A percentile compares a stretch with the other conserved stretches of the same genome.
Conservation (phyloP, 2,113 vertebrate species). For the Rhea americana region DNA sequence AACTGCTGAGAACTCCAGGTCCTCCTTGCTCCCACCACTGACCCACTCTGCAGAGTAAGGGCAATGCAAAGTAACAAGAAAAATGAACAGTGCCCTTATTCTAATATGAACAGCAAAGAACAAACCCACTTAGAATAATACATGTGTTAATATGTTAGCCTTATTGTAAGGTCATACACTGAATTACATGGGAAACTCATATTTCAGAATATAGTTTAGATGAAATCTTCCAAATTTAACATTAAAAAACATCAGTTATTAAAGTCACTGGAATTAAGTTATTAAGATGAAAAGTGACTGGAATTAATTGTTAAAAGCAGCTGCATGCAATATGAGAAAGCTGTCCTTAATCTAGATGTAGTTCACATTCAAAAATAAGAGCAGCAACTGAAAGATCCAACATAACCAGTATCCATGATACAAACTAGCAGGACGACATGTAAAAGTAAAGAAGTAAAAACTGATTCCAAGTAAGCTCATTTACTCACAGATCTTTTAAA, state of each 20-base stretch:
- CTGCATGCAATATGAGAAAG: background rate
- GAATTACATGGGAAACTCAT: background rate
- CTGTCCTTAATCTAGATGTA: background rate
- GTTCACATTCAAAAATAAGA: background rate
- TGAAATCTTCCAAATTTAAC: background rate
- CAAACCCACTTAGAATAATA: background rate
- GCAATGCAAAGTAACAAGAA: background rate
- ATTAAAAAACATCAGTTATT: background rate
- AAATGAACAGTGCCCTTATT: background rate
- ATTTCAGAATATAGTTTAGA: background rate
- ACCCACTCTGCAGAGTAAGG: background rate
- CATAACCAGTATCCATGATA: background rate
- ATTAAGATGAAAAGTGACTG: background rate
- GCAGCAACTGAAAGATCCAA: slow-evolving; percentile 7
- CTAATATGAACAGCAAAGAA: background rate
- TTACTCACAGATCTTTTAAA: background rate
- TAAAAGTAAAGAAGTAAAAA: background rate
- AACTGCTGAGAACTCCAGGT: background rate
- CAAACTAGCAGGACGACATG: background rate
- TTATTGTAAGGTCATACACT: background rate
- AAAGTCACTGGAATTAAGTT: background rate
- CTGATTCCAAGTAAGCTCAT: background rate
- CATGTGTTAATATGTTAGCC: background rate
- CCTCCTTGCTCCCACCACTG: background rate
- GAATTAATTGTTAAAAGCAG: slow-evolving; percentile 3